A percentile compares a stretch with the other conserved stretches of the same genome.
phyloP scores from a whole-genome alignment of 2,888 invertebrate genomes.

The Mycogona germanica region DNA sequence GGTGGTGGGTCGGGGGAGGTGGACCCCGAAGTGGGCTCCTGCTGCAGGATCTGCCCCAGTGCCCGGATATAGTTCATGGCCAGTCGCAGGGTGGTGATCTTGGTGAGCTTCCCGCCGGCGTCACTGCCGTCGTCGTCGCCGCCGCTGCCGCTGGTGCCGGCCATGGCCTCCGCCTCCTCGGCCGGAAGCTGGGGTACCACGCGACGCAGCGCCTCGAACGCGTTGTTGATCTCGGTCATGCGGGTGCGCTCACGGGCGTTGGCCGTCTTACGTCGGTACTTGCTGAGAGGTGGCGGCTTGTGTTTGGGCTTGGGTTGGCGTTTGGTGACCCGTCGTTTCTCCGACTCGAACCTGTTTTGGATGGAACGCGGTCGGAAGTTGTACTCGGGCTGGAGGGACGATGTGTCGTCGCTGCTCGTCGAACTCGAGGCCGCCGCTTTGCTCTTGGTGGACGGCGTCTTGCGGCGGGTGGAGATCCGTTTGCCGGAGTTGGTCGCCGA shows the following conservation, averaged over 20 bases:
- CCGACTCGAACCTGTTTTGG: conserved; percentile 42
- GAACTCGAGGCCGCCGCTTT: too few species aligned
- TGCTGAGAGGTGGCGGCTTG: conserved; percentile 56
- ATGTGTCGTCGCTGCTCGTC: too few species aligned
- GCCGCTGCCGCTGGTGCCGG: too few species aligned
- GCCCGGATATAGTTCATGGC: conserved; percentile 79
- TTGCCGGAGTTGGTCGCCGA: too few species aligned
- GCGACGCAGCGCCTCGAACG: conserved; percentile 66
- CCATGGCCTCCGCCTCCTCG: conserved; percentile 46
- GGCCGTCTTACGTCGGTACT: conserved; percentile 78
- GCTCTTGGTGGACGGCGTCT: too few species aligned
- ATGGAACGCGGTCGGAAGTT: conserved; percentile 52
- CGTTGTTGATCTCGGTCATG: conserved; percentile 81
- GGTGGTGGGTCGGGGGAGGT: not conserved
- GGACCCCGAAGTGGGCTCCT: conserved; percentile 22
- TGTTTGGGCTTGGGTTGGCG: conserved; percentile 36
- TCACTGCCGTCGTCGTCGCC: conserved; percentile 41
- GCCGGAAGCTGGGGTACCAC: conserved; percentile 48
- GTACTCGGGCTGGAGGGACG: conserved; percentile 40
- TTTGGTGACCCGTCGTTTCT: conserved; percentile 29
- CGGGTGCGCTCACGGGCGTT: conserved; percentile 75
- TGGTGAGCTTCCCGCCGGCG: conserved; percentile 62
- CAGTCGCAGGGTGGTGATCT: conserved; percentile 72
- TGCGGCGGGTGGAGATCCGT: too few species aligned
- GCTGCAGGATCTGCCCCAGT: conserved; percentile 49